phyloP scores from a whole-genome alignment of 1,140 invertebrate genomes.

The Chymomyza costata region DNA sequence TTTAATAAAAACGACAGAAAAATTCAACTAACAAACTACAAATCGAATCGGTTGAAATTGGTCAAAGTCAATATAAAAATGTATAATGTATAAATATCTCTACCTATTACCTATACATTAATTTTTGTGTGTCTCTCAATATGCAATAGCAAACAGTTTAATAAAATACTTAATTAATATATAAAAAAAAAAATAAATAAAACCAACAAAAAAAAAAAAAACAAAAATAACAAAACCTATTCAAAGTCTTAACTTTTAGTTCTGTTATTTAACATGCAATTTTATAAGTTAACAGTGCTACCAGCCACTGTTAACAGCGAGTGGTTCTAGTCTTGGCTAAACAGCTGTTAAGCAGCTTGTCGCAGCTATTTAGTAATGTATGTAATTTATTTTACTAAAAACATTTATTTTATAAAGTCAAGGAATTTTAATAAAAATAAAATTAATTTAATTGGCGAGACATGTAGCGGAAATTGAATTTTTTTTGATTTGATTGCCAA shows the following conservation, averaged over 20 bases:
- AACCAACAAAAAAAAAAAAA: conserved; percentile 14
- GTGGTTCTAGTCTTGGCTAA: conserved; percentile 63
- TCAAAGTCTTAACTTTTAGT: conserved; percentile 33
- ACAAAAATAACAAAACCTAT: not conserved
- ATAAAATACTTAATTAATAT: too few species aligned
- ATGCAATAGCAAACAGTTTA: conserved; percentile 18
- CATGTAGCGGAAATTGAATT: too few species aligned
- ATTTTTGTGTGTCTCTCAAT: conserved; percentile 24
- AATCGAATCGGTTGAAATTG: conserved; percentile 4
- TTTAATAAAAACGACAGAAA: conserved; percentile 18
- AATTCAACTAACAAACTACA: conserved; percentile 36
- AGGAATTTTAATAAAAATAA: conserved; percentile 1
- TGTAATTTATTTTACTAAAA: too few species aligned
- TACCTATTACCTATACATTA: conserved; percentile 26
- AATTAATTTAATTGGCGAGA: too few species aligned
- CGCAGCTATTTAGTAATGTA: too few species aligned
- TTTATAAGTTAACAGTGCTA: conserved; percentile 48
- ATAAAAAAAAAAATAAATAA: conserved; percentile 23
- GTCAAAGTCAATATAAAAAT: conserved; percentile 52
- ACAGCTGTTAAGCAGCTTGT: too few species aligned
- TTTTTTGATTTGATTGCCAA: too few species aligned
- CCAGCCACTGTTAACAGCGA: conserved; percentile 40
- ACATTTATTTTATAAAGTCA: too few species aligned
- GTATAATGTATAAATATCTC: too few species aligned
- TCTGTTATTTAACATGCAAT: conserved; percentile 38